Evolutionary conservation across 2,888 invertebrate species (phyloP), one percentile per base, ranked within the genome.

Genomic region (Hipparchia semele): DNA sequence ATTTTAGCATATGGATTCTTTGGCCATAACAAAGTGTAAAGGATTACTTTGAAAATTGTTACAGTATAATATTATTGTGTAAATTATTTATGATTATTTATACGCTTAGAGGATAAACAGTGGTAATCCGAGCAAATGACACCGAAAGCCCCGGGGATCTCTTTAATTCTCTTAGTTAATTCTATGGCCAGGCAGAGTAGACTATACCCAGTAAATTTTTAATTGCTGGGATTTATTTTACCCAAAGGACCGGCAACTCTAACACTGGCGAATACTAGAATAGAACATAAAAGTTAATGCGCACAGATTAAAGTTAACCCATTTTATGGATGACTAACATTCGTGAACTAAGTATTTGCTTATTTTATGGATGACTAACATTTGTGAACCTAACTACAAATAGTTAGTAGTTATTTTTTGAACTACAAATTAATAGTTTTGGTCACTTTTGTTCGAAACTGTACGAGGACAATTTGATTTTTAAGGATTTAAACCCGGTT

Each of bases 191-290:
- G 60, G 54, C 70, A 70, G 60, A 73, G 56, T 70, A 13, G 60
- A 73, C 61, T 70, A 13, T 68, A 45, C 67, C 70, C 49, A 76
- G 64, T 56, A 72, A 67, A 60, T 70, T 76, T 75, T 75, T 76
- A 75, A 76, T 75, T 71, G 68, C 70, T 71, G 61, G 64, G 75
- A 73, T 73, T 76, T 75, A 75, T 73, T 70, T 68, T 60, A 65
- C 75, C 62, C 75, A 23, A 49, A 65, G 33, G 75, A 71, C 59
- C 68, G 6, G 49, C 70, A 66, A 70, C 60, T 51, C 51, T 61
- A 46, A 51, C 58, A 68, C 33, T 60, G 13, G 33, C 51, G 13
- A 64, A 53, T 67, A 23, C 23, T 23, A 23, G 23, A 23, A 23
- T 49, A 53, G 62, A 59, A 65, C 66, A 59, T 53, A 66, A 61